Evolutionary conservation across 2,888 invertebrate species (phyloP), one percentile per base, ranked within the genome.

Genomic region (Noctua fimbriata): DNA sequence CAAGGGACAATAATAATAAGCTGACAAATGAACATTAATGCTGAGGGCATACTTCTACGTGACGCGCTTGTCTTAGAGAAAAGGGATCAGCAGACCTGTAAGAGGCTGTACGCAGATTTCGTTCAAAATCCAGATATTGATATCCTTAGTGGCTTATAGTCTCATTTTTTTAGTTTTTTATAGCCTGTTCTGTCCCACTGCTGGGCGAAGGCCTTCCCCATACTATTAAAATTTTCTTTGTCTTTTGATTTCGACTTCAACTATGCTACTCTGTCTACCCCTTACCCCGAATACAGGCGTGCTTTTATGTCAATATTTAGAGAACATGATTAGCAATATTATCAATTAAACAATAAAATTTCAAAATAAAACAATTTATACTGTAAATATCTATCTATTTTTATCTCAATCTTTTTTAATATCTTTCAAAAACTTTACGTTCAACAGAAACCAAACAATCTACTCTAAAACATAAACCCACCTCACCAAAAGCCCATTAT

Each of bases 1-100:
- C 86, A 90, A 91, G 89, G 90, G 93, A 95, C 94, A 95, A 95
- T 95, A 95, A 94, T 93, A 94, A 95, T 94, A 93, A 93, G 92
- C 92, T 89, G 89, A 91, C 90, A 93, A 94, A 94, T 92, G 93
- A 89, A 91, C 89, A 90, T 91, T 88, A 88, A 90, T 89, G 90
- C 88, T 87, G 82, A 70, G 79, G 85, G 81, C 83, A 84, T 85
- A 79, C 78, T 81, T 78, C 44, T 81, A 83, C 86, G 90, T 87
- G 86, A 69, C 69, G 0, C 9, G 74, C 41, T 69, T 82, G 73
- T 52, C 66, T 69, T 75, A 65, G 49, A 16, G 32, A 66, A 49
- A 14, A 6, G 47, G 71, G 52, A 41, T 74, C 73, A 47, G 69
- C 73, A 73, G 72, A 63, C 6, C 7, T 44, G 65, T 44, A 44